Evolutionary conservation across 2,797 vertebrate genomes (phyloP).

Genomic region (Allobates femoralis): DNA sequence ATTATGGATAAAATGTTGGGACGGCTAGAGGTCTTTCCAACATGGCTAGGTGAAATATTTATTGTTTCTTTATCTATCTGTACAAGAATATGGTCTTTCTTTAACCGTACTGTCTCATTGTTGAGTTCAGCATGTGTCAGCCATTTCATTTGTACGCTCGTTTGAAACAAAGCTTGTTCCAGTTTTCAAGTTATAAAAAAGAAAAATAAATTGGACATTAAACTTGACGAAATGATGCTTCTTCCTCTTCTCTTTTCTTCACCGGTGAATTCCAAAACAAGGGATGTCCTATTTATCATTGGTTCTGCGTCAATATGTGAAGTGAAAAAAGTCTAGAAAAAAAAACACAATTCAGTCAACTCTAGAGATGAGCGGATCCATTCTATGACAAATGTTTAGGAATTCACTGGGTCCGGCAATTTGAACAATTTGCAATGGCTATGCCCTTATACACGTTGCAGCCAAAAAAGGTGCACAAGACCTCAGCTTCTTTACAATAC

Average conservation of each 20-base stretch:
- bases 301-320: neutral
- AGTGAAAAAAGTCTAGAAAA: neutral
- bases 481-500: too few species aligned
- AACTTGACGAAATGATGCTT: constrained; percentile 81
- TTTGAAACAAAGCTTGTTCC: constrained; percentile 83
- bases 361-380: too few species aligned
- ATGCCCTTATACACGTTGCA: too few species aligned
- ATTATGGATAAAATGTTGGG: constrained; percentile 85
- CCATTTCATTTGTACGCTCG: constrained; percentile 86
- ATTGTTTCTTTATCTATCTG: constrained; percentile 82
- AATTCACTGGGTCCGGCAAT: too few species aligned
- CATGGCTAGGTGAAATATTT: constrained; percentile 85
- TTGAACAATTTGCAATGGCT: too few species aligned
- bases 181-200: constrained; percentile 86
- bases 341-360: neutral
- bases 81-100: constrained; percentile 80
- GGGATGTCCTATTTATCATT: neutral
- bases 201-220: constrained; percentile 88
- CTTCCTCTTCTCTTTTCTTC: constrained; percentile 77
- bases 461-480: too few species aligned
- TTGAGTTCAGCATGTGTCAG: constrained; percentile 87
- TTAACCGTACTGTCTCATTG: constrained; percentile 79
- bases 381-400: too few species aligned
- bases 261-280: neutral
- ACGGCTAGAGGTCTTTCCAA: constrained; percentile 83